phyloP scores from a whole-genome alignment of 1,140 invertebrate species.

The Nephila pilipes region DNA sequence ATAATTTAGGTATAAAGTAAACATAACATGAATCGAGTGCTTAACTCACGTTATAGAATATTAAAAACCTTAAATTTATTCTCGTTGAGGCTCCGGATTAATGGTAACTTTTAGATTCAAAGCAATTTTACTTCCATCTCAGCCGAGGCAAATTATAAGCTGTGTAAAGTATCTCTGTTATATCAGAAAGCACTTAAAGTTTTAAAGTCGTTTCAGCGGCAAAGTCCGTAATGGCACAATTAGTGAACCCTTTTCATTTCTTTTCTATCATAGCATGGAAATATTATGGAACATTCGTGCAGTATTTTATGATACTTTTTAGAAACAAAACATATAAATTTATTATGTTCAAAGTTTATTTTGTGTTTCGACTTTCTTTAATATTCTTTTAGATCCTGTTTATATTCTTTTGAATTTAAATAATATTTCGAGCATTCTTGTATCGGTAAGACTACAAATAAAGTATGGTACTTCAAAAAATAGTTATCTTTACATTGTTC shows the following conservation, averaged over 20 bases:
- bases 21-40: slow-evolving; percentile 8
- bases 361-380: neutral
- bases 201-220: slow-evolving; percentile 17
- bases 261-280: neutral
- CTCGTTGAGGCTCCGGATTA: slow-evolving; percentile 6
- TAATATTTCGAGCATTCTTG: too few relatives aligned
- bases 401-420: neutral
- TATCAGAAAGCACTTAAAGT: slow-evolving; percentile 16
- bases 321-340: slow-evolving; percentile 42
- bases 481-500: too few relatives aligned
- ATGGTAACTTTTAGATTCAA: slow-evolving; percentile 39
- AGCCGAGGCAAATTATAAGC: slow-evolving; percentile 27
- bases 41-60: slow-evolving; percentile 35
- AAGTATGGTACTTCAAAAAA: too few relatives aligned
- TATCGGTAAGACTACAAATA: too few relatives aligned
- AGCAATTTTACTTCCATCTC: slow-evolving; percentile 7
- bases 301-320: slow-evolving; percentile 17
- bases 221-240: slow-evolving; percentile 30
- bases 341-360: slow-evolving; percentile 27
- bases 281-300: neutral
- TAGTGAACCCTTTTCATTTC: neutral
- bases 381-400: too few relatives aligned
- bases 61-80: slow-evolving; percentile 55
- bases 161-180: slow-evolving; percentile 15
- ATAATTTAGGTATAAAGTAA: slow-evolving; percentile 45